Percentiles rank a stretch among this genome's conserved stretches.
These are phyloP conservation scores for Cyclargus thomasi DNA, from an alignment of 1,140 invertebrate genomes.

Conservation along the genomic window DNA sequence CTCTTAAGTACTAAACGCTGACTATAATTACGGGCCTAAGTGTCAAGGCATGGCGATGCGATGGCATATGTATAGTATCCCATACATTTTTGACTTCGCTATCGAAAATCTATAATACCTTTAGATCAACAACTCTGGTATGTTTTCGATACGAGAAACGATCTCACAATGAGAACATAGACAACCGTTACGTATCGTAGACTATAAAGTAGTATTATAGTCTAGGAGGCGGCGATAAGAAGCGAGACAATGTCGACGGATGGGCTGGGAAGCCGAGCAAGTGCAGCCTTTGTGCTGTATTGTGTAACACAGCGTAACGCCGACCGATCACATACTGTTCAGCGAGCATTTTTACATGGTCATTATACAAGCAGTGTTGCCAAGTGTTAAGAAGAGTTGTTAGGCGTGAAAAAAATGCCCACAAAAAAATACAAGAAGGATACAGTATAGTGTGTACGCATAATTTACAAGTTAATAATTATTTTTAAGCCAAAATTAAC, in stretches of 20 bases:
- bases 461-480: too few relatives aligned
- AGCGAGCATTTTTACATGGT: neutral
- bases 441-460: too few relatives aligned
- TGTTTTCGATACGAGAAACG: neutral
- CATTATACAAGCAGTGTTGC: neutral
- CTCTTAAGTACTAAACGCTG: too few relatives aligned
- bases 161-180: neutral
- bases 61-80: too few relatives aligned
- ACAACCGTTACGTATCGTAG: neutral
- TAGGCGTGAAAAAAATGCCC: neutral
- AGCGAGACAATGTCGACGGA: conserved; percentile 51
- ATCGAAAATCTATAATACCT: too few relatives aligned
- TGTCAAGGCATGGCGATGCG: too few relatives aligned
- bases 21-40: too few relatives aligned
- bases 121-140: too few relatives aligned
- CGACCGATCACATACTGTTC: conserved; percentile 36
- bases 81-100: too few relatives aligned
- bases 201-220: neutral
- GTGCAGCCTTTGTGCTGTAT: conserved; percentile 52
- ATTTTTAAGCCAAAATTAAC: too few relatives aligned
- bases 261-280: conserved; percentile 55
- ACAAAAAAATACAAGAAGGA: too few relatives aligned
- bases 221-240: conserved; percentile 33
- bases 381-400: neutral
- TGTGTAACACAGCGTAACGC: conserved; percentile 48